Evolutionary conservation across 2,113 vertebrate genomes (phyloP), one percentile per base, ranked within the genome.

Genomic region (Triplophysa rosa): DNA sequence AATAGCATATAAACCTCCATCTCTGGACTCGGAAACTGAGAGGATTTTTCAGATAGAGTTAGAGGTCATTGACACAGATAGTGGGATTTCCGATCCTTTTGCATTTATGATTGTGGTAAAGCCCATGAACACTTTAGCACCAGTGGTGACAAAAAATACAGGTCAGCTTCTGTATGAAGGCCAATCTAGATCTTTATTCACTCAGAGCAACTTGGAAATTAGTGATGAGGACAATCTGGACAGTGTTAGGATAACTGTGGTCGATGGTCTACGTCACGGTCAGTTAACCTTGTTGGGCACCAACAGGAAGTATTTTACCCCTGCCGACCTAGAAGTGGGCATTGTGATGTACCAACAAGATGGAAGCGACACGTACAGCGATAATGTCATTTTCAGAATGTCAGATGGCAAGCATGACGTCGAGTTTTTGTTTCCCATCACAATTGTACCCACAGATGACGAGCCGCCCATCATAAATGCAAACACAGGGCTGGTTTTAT

Each of bases 101-200:
- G 92, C 96, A 26, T 99, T 99, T 0, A 95, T 97, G 91, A 95
- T 99, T 2, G 95, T 98, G 24, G 96, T 99, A 67, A 98, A 97
- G 84, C 96, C 97, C 12, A 97, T 97, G 96, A 98, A 98, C 87
- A 94, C 95, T 0, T 69, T 99, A 79, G 97, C 96, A 0, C 97
- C 97, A 0, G 93, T 96, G 10, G 95, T 98, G 71, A 97, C 94
- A 0, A 91, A 93, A 4, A 99, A 99, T 89, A 95, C 94, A 0
- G 97, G 97, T 0, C 97, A 97, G 4, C 89, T 98, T 61, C 93
- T 99, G 21, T 99, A 96, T 1, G 97, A 99, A 82, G 97, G 97
- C 0, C 96, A 99, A 84, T 97, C 95, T 0, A 90, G 95, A 47
- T 94, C 96, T 2, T 94, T 99, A 16, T 93, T 95, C 0, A 92